Evolutionary conservation across 2,888 invertebrate genomes (phyloP).

Genomic region (Apamea crenata): DNA sequence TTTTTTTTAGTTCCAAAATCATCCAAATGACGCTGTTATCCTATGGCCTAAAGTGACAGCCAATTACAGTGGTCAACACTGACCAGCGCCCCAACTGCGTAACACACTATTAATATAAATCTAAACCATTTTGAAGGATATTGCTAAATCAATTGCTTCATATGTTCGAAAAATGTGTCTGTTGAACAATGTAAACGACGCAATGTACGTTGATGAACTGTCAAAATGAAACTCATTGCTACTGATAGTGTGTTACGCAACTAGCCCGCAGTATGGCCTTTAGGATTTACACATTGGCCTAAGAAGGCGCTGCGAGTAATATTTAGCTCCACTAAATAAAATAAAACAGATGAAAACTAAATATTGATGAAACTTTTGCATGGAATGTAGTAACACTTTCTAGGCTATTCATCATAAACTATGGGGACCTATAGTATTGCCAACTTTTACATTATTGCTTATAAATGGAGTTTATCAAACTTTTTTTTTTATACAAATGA

Average conservation of each 20-base stretch:
- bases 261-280: not conserved
- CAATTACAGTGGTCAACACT: not conserved
- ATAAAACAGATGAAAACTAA: conserved; percentile 3
- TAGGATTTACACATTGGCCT: not conserved
- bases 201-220: too few species aligned
- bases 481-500: not conserved
- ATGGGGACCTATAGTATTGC: conserved; percentile 20
- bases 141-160: too few species aligned
- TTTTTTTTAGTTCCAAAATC: conserved; percentile 1
- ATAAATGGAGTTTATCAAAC: not conserved
- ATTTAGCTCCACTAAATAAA: conserved; percentile 2
- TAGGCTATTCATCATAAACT: conserved; percentile 23
- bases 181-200: too few species aligned
- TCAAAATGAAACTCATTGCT: too few species aligned
- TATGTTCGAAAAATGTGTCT: too few species aligned
- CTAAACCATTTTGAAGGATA: too few species aligned
- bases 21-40: not conserved
- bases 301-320: not conserved
- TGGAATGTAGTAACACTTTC: conserved; percentile 59
- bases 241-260: too few species aligned
- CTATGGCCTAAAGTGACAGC: not conserved
- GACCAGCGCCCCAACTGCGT: not conserved
- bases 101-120: too few species aligned
- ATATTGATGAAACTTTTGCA: conserved; percentile 29
- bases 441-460: conserved; percentile 12